Base-by-base conservation (phyloP, 2,113 vertebrate species). In the Sebastes fasciatus region DNA sequence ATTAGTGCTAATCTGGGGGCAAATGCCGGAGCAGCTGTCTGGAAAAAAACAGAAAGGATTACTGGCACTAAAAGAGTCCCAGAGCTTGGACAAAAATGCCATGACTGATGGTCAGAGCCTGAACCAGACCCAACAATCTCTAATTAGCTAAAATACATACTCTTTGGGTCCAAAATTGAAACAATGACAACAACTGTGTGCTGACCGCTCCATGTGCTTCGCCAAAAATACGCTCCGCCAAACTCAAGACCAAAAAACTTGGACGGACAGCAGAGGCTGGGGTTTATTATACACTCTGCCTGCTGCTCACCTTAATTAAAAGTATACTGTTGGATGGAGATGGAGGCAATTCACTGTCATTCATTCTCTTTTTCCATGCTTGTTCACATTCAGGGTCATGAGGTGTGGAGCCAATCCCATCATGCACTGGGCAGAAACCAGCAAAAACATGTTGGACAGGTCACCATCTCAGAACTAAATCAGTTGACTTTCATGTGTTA, bases 1-100 rank as follows among this genome's bases (percentile, higher is more conserved):
- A 91, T 88, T 85, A 82, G 85, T 89, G 83, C 87, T 92, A 91
- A 94, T 94, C 86, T 87, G 84, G 83, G 88, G 88, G 86, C 86
- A 92, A 93, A 94, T 87, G 91, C 85, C n/a, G 40, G 58, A 82
- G 81, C 89, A 91, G 86, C 86, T 83, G 83, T 83, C 86, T 72
- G 65, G 19, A 49, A 73, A 78, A 58, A 82, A 78, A 80, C 85
- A 88, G 12, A 60, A 64, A 83, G 75, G 86, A 91, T 92, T 86
- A 77, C 86, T 91, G 88, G 89, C 91, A 87, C 68, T 61, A 77
- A 81, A 90, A 77, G 68, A 65, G 73, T 82, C 86, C 92, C 79
- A 83, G 73, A 75, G 85, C 86, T 81, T 76, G 81, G 82, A 83
- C 77, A 78, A 61, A 81, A 85, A 90, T 57, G 74, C 64, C 66